phyloP scores from a whole-genome alignment of 2,113 vertebrate species.

The Turnix velox region DNA sequence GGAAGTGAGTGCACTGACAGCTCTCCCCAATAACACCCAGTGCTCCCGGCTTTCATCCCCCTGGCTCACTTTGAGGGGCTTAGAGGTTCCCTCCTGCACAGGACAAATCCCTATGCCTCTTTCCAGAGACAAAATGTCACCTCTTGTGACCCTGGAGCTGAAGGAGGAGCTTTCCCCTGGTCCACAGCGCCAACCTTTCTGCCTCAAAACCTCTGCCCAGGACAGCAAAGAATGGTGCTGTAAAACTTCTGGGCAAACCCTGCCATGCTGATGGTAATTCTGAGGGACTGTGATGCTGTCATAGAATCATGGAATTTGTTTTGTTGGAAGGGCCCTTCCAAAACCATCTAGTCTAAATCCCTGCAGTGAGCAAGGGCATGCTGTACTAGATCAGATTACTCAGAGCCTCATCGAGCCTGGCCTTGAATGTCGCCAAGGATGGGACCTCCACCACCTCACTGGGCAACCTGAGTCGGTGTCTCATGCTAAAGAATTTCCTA shows the following conservation, averaged over 20 bases:
- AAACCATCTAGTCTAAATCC: too few species aligned
- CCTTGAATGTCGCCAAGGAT: too few species aligned
- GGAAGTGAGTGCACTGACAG: slow-evolving; percentile 39
- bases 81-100: not conserved
- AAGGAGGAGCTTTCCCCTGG: not conserved
- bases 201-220: not conserved
- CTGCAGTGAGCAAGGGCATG: too few species aligned
- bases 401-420: too few species aligned
- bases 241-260: not conserved
- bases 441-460: too few species aligned
- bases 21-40: slow-evolving; percentile 43
- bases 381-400: too few species aligned
- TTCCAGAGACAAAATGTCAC: not conserved
- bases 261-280: accelerated
- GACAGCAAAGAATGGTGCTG: not conserved
- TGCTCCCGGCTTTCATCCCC: not conserved
- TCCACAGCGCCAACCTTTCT: not conserved
- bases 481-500: too few species aligned
- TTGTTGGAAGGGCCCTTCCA: too few species aligned
- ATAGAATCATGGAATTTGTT: too few species aligned
- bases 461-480: too few species aligned
- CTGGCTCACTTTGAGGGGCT: not conserved
- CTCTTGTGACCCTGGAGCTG: accelerated
- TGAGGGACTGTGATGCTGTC: not conserved
- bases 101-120: not conserved